Evolutionary conservation across 1,140 invertebrate genomes (phyloP).

Genomic region (Cyclina sinensis): DNA sequence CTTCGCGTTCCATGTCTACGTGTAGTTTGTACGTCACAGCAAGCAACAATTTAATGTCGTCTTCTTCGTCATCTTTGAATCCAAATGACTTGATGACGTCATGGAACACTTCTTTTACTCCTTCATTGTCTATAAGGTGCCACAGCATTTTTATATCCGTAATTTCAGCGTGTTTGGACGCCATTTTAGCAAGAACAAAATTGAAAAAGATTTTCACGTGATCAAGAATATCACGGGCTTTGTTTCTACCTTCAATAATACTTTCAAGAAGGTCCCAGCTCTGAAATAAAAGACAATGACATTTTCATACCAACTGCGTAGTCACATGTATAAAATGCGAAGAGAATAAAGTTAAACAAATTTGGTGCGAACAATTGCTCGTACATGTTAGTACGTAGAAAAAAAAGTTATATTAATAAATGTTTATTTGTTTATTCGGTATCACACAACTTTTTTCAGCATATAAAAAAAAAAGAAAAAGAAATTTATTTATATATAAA

Average conservation of each 20-base stretch:
- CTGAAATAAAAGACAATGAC: slow-evolving; percentile 18
- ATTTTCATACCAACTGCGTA: no score
- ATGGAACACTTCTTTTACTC: slow-evolving; percentile 12
- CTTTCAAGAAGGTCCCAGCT: slow-evolving; percentile 58
- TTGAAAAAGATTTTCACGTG: slow-evolving; percentile 65
- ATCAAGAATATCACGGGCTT: slow-evolving; percentile 18
- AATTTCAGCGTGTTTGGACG: slow-evolving; percentile 9
- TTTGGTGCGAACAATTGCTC: no score
- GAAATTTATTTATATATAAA: no score
- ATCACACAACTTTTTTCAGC: no score
- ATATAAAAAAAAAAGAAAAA: no score
- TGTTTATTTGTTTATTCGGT: no score
- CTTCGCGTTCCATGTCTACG: slow-evolving; percentile 27
- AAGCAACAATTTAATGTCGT: slow-evolving; percentile 18
- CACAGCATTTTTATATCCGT: slow-evolving; percentile 62
- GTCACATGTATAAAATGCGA: no score
- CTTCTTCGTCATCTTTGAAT: slow-evolving; percentile 30
- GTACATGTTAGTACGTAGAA: no score
- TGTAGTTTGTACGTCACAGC: slow-evolving; percentile 43
- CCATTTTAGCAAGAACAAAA: slow-evolving; percentile 57
- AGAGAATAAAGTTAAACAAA: no score
- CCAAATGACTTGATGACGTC: slow-evolving; percentile 33
- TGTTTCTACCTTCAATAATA: not conserved
- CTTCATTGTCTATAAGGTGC: slow-evolving; percentile 46
- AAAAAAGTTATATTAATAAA: no score